Base-by-base conservation (phyloP, 2,113 vertebrate species). In the Hipposideros armiger region DNA sequence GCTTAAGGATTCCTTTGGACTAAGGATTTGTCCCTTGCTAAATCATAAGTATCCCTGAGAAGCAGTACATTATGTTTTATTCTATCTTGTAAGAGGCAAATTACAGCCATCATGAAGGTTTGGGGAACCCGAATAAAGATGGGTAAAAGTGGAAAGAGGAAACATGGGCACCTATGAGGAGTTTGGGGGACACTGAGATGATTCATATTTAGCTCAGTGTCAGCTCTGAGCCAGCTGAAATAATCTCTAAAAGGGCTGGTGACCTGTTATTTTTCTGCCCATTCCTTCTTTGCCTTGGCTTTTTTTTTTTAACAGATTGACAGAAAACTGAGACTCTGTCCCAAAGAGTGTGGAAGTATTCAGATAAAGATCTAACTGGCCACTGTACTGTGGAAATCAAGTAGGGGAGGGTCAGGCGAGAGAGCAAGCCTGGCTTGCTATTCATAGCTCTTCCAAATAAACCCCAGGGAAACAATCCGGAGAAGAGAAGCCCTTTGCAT, bases 391-490 rank as follows among this genome's bases (percentile, higher is more conserved):
- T 72, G 45, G 72, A 87, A 70, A 91, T 70, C 20, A 89, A 32
- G 14, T 50, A 30, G n/a, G 47, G 8, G 22, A 76, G 54, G 14
- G 58, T 90, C 26, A n/a, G 20, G 58, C 28, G 52, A 87, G 22
- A 42, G 45, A 92, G 36, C 94, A 72, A 62, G n/a, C 15, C 88
- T 17, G 7, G 13, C 16, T 8, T 88, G 42, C 26, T 94, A 69
- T 85, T 64, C 30, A 88, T 9, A 83, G 32, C 13, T 81, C 67
- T 95, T 90, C 20, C 64, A 77, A 87, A 95, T 50, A 47, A 64
- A 28, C 19, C 52, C 50, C 40, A 54, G 80, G 80, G 70, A 81
- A 81, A 87, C 26, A 26, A 16, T 17, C n/a, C 10, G n/a, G 52
- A 82, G 32, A 72, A 87, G 72, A 80, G 69, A 93, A 82, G 74